Percentiles rank a stretch among this genome's conserved stretches.
phyloP scores from a whole-genome alignment of 2,113 vertebrate genomes.

The Cochlearius cochlearius region DNA sequence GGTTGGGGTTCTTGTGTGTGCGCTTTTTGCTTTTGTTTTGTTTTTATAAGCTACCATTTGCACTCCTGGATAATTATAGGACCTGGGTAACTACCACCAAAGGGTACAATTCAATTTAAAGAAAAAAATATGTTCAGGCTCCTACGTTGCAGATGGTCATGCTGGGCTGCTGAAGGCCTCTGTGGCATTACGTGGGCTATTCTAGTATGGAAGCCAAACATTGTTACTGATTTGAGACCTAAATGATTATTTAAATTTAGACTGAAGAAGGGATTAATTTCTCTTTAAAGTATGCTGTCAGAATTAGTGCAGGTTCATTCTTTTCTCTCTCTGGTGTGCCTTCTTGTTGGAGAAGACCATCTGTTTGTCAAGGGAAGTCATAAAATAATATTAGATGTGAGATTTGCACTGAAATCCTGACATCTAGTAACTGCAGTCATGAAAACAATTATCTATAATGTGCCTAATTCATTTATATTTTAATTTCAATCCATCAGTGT shows the following conservation, averaged over 20 bases:
- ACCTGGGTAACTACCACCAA: neutral
- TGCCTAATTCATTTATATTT: conserved; percentile 71
- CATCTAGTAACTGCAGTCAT: conserved; percentile 49
- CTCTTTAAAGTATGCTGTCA: neutral
- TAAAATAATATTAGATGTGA: conserved; percentile 53
- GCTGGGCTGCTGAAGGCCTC: neutral
- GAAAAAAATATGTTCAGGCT: conserved; percentile 24
- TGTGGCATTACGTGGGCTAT: neutral
- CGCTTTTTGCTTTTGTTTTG: neutral
- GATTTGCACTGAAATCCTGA: conserved; percentile 50
- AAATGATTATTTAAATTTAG: conserved; percentile 56
- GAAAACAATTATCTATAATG: conserved; percentile 66
- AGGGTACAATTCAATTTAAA: conserved; percentile 35
- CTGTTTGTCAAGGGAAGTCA: conserved; percentile 60
- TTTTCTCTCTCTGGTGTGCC: neutral
- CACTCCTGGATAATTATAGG: neutral
- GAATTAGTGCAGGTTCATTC: conserved; percentile 22
- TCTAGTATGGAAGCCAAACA: neutral
- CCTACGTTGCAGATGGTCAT: neutral
- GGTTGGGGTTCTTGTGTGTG: neutral
- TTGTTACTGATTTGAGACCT: conserved; percentile 13
- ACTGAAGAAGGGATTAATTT: conserved; percentile 27
- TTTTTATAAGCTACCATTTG: neutral
- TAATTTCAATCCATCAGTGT: conserved; percentile 69
- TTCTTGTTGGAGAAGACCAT: conserved; percentile 48